A percentile compares a stretch with the other conserved stretches of the same genome.
phyloP scores from a whole-genome alignment of 1,140 invertebrate genomes.

The Brachystomella parvula region DNA sequence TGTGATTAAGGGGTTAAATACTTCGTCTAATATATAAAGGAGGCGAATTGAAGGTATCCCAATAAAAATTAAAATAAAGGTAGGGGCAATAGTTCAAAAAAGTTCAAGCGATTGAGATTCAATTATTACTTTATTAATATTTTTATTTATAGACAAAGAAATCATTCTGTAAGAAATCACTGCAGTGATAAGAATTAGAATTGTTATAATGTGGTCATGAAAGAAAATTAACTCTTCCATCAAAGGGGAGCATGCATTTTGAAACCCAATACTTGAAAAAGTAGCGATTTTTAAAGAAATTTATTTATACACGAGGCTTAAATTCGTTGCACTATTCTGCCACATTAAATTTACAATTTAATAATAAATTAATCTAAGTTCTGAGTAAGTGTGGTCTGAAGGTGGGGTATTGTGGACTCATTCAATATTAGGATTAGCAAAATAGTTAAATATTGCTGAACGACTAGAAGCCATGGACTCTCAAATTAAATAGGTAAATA shows the following conservation, averaged over 20 bases:
- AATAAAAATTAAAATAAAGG: constrained; percentile 55
- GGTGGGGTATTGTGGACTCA: constrained; percentile 51
- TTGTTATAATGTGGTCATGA: constrained; percentile 51
- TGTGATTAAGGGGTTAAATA: constrained; percentile 47
- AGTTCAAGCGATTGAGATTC: constrained; percentile 52
- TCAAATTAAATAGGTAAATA: constrained; percentile 51
- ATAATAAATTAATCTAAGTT: constrained; percentile 52
- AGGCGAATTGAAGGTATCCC: constrained; percentile 52
- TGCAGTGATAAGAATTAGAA: constrained; percentile 45
- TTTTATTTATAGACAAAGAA: constrained; percentile 40
- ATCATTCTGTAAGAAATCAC: constrained; percentile 41
- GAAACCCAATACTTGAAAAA: constrained; percentile 49
- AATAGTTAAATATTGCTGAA: constrained; percentile 44
- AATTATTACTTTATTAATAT: constrained; percentile 42
- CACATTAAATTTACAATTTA: constrained; percentile 49
- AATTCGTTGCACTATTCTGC: constrained; percentile 51
- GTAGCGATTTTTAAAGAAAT: constrained; percentile 46
- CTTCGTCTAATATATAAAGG: constrained; percentile 55
- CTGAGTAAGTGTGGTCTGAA: constrained; percentile 49
- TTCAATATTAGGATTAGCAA: constrained; percentile 50
- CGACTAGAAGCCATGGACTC: constrained; percentile 44
- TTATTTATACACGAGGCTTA: constrained; percentile 54
- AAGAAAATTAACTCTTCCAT: constrained; percentile 56
- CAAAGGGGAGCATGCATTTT: constrained; percentile 50
- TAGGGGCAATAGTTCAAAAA: constrained; percentile 55